Percentiles rank a stretch among this genome's conserved stretches.
Conservation (phyloP, 1,140 invertebrate species). For the Neotoxoptera formosana region DNA sequence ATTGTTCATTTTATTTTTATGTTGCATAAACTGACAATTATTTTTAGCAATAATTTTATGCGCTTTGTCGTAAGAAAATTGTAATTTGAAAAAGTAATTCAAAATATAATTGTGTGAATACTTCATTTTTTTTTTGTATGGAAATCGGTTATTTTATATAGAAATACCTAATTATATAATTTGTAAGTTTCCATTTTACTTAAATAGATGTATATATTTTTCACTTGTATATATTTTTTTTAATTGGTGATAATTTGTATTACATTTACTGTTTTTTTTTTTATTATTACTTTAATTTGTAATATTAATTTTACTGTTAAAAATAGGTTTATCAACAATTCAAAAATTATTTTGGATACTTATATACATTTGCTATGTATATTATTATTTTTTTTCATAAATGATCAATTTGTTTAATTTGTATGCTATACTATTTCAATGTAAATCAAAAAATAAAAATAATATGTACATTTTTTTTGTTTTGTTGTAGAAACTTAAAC, state of each 20-base stretch:
- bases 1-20: conserved; percentile 45
- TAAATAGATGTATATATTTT: conserved; percentile 47
- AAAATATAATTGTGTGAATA: conserved; percentile 1
- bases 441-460: background rate
- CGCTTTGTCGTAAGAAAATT: conserved; percentile 7
- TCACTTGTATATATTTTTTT: conserved; percentile 11
- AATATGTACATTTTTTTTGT: background rate
- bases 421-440: background rate
- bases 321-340: background rate
- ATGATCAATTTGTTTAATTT: conserved; percentile 39
- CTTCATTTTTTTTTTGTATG: conserved; percentile 25
- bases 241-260: conserved; percentile 48
- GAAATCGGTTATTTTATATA: conserved; percentile 36
- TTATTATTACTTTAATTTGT: background rate
- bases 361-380: background rate
- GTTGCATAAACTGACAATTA: conserved; percentile 45
- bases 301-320: conserved; percentile 45
- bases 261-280: background rate
- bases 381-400: conserved; percentile 31
- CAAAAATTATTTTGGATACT: conserved; percentile 31
- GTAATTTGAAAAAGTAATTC: background rate
- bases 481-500: conserved; percentile 31
- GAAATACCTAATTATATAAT: conserved; percentile 29
- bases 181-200: conserved; percentile 45
- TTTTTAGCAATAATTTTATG: conserved; percentile 36